A percentile compares a stretch with the other conserved stretches of the same genome.
Conservation (phyloP, 2,113 vertebrate species). For the Thomomys bottae region DNA sequence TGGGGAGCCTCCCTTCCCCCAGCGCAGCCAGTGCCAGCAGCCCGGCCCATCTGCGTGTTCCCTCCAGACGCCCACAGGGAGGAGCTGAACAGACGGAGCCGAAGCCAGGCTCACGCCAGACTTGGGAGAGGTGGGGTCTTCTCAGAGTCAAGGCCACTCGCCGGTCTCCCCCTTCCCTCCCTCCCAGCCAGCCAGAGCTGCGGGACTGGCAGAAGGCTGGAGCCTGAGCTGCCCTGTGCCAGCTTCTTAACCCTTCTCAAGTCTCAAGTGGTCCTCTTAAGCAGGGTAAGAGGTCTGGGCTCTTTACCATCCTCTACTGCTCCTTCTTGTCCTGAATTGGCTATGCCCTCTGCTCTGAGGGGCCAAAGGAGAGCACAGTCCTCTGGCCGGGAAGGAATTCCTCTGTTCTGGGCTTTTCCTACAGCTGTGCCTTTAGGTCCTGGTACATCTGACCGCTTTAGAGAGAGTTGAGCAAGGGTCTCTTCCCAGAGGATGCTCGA, state of each 20-base stretch:
- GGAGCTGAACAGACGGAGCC: conserved; percentile 75
- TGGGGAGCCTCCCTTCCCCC: conserved; percentile 41
- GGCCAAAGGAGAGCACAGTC: background rate
- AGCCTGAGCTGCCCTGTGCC: background rate
- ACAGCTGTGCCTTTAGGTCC: background rate
- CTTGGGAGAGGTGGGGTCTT: conserved; percentile 50
- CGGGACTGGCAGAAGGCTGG: background rate
- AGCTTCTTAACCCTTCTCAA: background rate
- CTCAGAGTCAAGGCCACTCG: conserved; percentile 1
- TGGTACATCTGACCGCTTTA: background rate
- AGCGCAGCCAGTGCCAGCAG: conserved; percentile 68
- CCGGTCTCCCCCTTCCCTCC: background rate
- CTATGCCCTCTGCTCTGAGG: background rate
- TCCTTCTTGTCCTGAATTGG: background rate
- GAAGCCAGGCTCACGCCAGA: conserved; percentile 59
- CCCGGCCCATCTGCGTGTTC: conserved; percentile 81
- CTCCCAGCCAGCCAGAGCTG: background rate
- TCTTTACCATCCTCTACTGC: background rate
- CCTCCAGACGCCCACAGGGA: conserved; percentile 76
- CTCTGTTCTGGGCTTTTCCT: background rate
- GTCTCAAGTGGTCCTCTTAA: background rate
- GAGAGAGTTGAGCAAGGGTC: background rate
- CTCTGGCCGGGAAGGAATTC: background rate
- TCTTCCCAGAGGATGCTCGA: background rate
- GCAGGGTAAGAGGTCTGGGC: background rate